These are phyloP conservation scores for Sialis lutaria DNA, from an alignment of 2,888 invertebrate species.

Conservation along the genomic window DNA sequence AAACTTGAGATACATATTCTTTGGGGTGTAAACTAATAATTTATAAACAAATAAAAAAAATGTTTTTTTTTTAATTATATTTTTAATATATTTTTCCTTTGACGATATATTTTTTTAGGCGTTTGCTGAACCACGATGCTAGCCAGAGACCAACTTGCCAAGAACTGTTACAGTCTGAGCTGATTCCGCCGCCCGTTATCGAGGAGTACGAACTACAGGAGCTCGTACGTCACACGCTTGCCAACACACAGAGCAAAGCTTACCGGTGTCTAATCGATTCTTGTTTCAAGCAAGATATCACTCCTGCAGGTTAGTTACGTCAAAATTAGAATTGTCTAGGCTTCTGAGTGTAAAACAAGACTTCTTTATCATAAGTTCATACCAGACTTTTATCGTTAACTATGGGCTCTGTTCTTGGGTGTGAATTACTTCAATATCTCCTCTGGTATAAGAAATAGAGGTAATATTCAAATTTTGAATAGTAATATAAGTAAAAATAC, in stretches of 20 bases:
- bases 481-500: no score
- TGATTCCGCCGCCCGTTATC: conserved; percentile 71
- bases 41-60: no score
- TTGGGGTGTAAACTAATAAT: no score
- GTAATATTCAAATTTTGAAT: no score
- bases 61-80: not conserved
- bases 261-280: conserved; percentile 52
- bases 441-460: no score
- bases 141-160: conserved; percentile 67
- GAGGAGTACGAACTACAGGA: conserved; percentile 75
- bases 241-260: conserved; percentile 61
- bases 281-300: conserved; percentile 33
- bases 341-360: no score
- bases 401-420: no score
- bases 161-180: conserved; percentile 64
- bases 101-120: conserved; percentile 22
- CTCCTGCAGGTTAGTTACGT: conserved; percentile 13
- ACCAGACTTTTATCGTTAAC: no score
- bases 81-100: not conserved
- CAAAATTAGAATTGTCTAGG: not conserved
- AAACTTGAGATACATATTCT: no score
- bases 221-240: conserved; percentile 62
- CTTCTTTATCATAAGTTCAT: no score
- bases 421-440: no score
- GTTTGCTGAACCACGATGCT: conserved; percentile 76